Base-by-base conservation (phyloP, 1,140 invertebrate genomes). In the Zaprionus africanus region DNA sequence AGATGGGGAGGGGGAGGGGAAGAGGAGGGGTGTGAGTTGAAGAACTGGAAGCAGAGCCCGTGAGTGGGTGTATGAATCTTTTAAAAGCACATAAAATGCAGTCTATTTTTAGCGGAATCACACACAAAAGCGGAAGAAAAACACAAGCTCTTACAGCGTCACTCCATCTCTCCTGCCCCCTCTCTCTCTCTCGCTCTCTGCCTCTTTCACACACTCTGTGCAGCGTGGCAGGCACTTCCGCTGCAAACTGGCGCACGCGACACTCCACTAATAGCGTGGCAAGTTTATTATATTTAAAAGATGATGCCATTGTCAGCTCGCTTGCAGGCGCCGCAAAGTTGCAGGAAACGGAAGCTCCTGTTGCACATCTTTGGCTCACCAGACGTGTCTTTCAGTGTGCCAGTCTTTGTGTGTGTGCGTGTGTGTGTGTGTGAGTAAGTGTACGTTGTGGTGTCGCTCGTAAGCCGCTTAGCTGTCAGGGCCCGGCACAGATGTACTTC, bases 271-370 rank as follows among this genome's bases (percentile, higher is more conserved):
- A 72, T 66, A 66, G 65, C 43, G 11, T 49, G 28, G 53, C 7
- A 60, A 63, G 56, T 67, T 41, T 64, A 68, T 77, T 56, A 72
- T 63, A 46, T 81, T 81, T 78, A 63, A 72, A 59, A 26, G 38
- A 54, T 72, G 31, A 54, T 56, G 61, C 22, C 49, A 66, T 65
- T 73, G 57, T 61, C 56, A 66, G 43, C 62, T 56, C 12, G 53
- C 49, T 41, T 53, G 36, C 31, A 62, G 41, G 41, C 51, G 51
- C 22, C 31, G 26, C 13, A 62, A 49, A 26, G 41, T 28, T 57
- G 56, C 46, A 57, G 69, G 63, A 74, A 75, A 68, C 79, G 80
- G 69, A 82, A 76, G 67, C 49, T 74, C n/a, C 38, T 78, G 49
- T 34, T 43, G 64, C 57, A 34, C 26, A 36, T 41, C 62, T 65